phyloP scores from a whole-genome alignment of 2,888 invertebrate genomes.

The Sminthurides aquaticus region DNA sequence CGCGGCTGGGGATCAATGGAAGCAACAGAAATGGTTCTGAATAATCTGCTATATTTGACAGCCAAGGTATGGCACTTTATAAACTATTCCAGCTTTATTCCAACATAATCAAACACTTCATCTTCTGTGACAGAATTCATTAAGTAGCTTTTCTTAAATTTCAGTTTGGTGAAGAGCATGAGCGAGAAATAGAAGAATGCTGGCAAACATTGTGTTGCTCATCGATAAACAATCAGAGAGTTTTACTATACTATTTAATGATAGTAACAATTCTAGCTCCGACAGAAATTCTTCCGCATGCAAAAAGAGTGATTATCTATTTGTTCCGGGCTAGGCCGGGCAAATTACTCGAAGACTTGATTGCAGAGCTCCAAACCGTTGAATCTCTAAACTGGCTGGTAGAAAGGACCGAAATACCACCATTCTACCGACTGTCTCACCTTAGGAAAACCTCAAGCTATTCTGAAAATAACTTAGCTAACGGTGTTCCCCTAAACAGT shows the following conservation, averaged over 20 bases:
- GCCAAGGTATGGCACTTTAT: constrained; percentile 63
- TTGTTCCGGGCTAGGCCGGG: constrained; percentile 86
- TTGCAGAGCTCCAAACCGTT: constrained; percentile 93
- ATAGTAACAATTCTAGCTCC: constrained; percentile 98
- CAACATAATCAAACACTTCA: no score
- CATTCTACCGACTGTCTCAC: constrained; percentile 89
- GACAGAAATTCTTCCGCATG: constrained; percentile 80
- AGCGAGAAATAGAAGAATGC: constrained; percentile 88
- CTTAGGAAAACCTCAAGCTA: constrained; percentile 84
- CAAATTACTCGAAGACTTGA: constrained; percentile 88
- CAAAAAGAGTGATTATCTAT: constrained; percentile 89
- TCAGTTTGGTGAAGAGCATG: constrained; percentile 90
- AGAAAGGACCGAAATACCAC: constrained; percentile 94
- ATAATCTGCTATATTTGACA: constrained; percentile 96
- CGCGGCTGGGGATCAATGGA: constrained; percentile 96
- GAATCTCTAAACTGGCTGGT: constrained; percentile 93
- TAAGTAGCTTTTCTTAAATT: no score
- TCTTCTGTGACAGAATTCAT: no score
- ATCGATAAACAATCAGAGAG: constrained; percentile 95
- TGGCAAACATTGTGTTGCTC: constrained; percentile 94
- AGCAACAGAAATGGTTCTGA: constrained; percentile 99
- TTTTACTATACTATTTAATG: constrained; percentile 90
- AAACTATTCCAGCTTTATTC: no score
- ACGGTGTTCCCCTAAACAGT: constrained; percentile 2
- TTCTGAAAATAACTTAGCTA: constrained; percentile 51